These are phyloP conservation scores for Tolypeutes matacus DNA, from an alignment of 2,797 vertebrate genomes.

Conservation along the genomic window DNA sequence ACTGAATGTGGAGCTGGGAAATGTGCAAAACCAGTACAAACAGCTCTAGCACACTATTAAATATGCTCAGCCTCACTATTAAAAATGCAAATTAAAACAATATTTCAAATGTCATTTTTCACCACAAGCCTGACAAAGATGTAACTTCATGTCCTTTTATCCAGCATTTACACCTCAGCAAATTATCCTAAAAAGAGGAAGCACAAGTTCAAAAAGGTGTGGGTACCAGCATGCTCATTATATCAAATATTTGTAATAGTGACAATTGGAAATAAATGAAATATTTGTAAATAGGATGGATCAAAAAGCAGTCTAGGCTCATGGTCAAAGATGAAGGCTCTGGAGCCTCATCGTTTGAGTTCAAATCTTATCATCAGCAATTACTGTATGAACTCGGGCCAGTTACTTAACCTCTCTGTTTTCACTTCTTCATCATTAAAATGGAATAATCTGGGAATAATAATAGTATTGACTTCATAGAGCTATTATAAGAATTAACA, in stretches of 20 bases:
- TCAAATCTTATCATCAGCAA: neutral
- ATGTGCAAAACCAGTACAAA: neutral
- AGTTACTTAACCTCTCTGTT: neutral
- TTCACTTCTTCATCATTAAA: neutral
- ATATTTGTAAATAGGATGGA: neutral
- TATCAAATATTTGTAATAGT: neutral
- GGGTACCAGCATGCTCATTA: neutral
- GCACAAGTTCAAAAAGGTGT: neutral
- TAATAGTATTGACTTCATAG: neutral
- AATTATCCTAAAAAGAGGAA: neutral
- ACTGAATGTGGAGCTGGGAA: neutral
- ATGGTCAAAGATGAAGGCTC: neutral
- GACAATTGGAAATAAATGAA: constrained; percentile 13
- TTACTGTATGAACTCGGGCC: neutral
- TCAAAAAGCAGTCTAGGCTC: neutral
- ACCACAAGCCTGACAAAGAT: neutral
- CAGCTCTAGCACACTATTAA: neutral
- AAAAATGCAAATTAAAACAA: constrained; percentile 34
- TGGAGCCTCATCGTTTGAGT: neutral
- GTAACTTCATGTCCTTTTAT: neutral
- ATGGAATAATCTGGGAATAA: neutral
- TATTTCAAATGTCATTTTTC: neutral
- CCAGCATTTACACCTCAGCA: neutral
- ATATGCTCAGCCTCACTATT: neutral
- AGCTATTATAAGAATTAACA: neutral